Conservation (phyloP, 2,797 vertebrate genomes). For the Selene dorsalis region DNA sequence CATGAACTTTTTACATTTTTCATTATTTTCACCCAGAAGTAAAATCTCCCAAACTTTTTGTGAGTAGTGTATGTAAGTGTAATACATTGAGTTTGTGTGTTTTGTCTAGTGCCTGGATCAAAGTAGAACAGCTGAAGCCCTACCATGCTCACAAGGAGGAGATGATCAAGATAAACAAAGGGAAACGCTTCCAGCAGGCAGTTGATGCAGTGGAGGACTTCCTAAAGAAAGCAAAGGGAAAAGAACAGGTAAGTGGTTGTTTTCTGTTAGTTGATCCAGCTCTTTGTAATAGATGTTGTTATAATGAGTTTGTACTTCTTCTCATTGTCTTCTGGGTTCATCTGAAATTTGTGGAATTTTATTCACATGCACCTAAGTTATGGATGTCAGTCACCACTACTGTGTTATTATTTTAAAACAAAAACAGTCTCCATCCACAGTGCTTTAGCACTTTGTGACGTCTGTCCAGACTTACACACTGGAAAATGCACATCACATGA, state of each 20-base stretch:
- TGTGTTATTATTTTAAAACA: no score
- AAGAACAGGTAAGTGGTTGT: slow-evolving; percentile 88
- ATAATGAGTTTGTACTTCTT: not conserved
- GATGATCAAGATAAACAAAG: slow-evolving; percentile 99
- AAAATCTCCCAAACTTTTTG: no score
- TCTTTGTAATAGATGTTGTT: not conserved
- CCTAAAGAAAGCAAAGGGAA: slow-evolving; percentile 95
- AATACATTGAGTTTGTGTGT: slow-evolving; percentile 36
- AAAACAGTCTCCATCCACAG: no score
- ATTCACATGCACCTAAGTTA: not conserved
- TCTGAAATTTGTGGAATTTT: not conserved
- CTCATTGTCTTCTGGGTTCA: not conserved
- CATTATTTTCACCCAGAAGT: no score
- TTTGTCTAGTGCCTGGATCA: slow-evolving; percentile 94
- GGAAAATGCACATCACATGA: no score
- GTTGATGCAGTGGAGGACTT: slow-evolving; percentile 98
- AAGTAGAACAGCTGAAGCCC: slow-evolving; percentile 98
- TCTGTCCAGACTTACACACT: no score
- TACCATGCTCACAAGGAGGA: slow-evolving; percentile 98
- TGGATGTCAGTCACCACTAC: not conserved
- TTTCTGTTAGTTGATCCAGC: not conserved
- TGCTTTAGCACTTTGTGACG: no score
- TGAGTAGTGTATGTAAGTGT: slow-evolving; percentile 10
- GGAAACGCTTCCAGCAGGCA: slow-evolving; percentile 97
- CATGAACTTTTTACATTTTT: no score